Evolutionary conservation across 2,113 vertebrate species (phyloP), one percentile per base, ranked within the genome.

Genomic region (Callopanchax toddi): DNA sequence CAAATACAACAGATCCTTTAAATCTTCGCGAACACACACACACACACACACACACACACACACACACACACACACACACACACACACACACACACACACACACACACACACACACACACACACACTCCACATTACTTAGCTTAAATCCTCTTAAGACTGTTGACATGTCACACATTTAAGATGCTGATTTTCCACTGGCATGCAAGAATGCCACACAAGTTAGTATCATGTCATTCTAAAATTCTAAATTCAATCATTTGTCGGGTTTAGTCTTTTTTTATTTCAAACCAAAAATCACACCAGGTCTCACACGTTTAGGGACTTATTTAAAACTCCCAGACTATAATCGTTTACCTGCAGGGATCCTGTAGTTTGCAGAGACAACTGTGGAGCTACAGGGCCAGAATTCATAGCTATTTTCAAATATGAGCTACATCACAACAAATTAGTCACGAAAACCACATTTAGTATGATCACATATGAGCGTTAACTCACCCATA

Each of bases 401-500:
- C 73, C 64, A 58, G 2, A 49, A 32, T 49, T 43, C 3, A 72
- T 26, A 1, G 5, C 42, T 21, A 10, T 23, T 32, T 70, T 60
- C 1, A 61, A 20, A 51, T 13, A 25, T 39, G 25, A 15, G 40
- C 45, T 17, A 3, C 18, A 18, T 43, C 12, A 26, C 12, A 11
- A 25, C 3, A 12, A 1, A 20, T 20, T 16, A 51, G 1, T 43
- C 4, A 43, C 6, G 16, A 17, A 42, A 51, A 2, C 22, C 21
- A n/a, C 34, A 12, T 42, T 62, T 62, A 52, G 29, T n/a, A 21
- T 12, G 11, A 16, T 15, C 3, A 32, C n/a, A 51, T 21, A 49
- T 15, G 10, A 29, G 3, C 2, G 52, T 23, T 1, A 8, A 89
- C 94, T 89, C 83, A 95, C 94, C 94, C 21, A 90, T 71, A 16